phyloP scores from a whole-genome alignment of 2,888 invertebrate species.

The Chrysomela aeneicollis region DNA sequence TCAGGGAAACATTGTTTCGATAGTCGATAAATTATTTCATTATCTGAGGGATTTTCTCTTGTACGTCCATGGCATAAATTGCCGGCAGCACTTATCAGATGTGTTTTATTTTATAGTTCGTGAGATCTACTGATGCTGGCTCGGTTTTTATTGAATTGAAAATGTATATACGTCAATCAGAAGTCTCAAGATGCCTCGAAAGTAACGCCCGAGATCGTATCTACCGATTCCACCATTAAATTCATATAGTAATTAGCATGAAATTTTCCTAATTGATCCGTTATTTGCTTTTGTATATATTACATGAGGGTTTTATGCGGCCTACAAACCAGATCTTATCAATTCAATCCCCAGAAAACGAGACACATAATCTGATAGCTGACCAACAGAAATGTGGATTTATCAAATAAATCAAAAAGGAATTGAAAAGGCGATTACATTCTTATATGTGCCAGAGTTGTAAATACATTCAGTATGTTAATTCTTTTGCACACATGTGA shows the following conservation, averaged over 20 bases:
- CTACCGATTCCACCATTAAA: conserved; percentile 43
- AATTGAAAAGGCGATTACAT: too few species aligned
- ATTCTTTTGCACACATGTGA: too few species aligned
- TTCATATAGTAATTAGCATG: conserved; percentile 47
- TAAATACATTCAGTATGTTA: too few species aligned
- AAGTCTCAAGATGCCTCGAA: conserved; percentile 33
- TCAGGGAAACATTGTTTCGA: too few species aligned
- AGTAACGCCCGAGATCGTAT: conserved; percentile 39
- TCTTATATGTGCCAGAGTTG: too few species aligned
- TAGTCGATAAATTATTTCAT: too few species aligned
- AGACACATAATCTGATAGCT: neutral
- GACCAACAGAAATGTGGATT: neutral
- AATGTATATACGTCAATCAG: conserved; percentile 42
- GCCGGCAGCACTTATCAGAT: conserved; percentile 42
- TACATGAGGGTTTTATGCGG: conserved; percentile 13
- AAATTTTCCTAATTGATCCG: conserved; percentile 41
- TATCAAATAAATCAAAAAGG: neutral
- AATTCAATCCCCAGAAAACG: neutral
- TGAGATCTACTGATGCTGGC: conserved; percentile 38
- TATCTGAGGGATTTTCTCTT: too few species aligned
- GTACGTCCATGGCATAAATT: conserved; percentile 24
- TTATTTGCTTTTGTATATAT: conserved; percentile 23
- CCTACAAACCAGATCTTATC: conserved; percentile 19
- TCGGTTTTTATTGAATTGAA: conserved; percentile 40
- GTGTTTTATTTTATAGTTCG: conserved; percentile 38